Base-by-base conservation (phyloP, 1,140 invertebrate species). In the Eupristina koningsbergeri region DNA sequence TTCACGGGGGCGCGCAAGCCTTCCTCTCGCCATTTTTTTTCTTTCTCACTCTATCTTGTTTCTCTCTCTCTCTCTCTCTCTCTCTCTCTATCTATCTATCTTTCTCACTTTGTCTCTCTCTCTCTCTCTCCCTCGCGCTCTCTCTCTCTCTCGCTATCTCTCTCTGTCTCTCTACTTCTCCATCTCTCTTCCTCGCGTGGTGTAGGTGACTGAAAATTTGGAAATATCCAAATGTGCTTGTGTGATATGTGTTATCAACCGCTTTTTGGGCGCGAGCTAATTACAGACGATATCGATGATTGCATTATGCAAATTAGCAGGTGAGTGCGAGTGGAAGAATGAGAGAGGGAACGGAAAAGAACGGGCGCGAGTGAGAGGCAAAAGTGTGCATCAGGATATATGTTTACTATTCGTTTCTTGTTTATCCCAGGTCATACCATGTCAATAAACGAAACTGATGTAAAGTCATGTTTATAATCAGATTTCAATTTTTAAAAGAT, bases 11-110 rank as follows among this genome's bases (percentile, higher is more conserved):
- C 75, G 53, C 53, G 47, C 75, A 41, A 77, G 58, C 45, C 41
- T 80, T 61, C 67, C 67, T 58, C 53, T 61, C 58, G 71, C 80
- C 74, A 41, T 31, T 79, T 81, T 69, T 80, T 82, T 75, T 77
- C 83, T 71, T 45, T 81, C 22, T 86, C 63, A 81, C 39, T 67
- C 53, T 82, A 41, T 73, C 15, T 36, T 36, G 39, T 41, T 31
- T 41, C 36, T 71, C 36, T 71, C 67, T 39, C 36, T 22, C 36
- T 39, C 19, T 71, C 67, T n/a, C 67, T n/a, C n/a, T n/a, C n/a
- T n/a, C n/a, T n/a, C n/a, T n/a, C n/a, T n/a, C n/a, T n/a, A n/a
- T n/a, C n/a, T n/a, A n/a, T n/a, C n/a, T n/a, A n/a, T n/a, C n/a
- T n/a, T n/a, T n/a, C n/a, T n/a, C n/a, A n/a, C n/a, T n/a, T n/a